phyloP scores from a whole-genome alignment of 1,140 invertebrate species.

The Bathynomus jamesi region DNA sequence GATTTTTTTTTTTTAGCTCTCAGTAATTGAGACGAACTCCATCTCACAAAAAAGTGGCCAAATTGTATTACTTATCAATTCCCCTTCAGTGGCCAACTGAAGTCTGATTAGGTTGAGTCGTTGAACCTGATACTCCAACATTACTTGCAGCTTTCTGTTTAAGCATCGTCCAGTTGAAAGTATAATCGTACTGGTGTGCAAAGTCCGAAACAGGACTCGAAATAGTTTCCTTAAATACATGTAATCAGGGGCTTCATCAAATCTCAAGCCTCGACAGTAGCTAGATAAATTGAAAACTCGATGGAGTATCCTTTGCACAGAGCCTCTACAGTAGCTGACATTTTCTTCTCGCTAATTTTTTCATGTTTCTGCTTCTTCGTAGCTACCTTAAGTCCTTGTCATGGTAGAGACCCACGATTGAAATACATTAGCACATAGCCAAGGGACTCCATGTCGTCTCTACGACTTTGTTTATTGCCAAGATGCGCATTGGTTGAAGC shows the following conservation, averaged over 20 bases:
- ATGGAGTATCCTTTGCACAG: slow-evolving; percentile 56
- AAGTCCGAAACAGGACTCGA: slow-evolving; percentile 56
- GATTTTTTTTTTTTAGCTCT: no score
- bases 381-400: slow-evolving; percentile 55
- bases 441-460: slow-evolving; percentile 58
- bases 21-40: no score
- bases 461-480: slow-evolving; percentile 49
- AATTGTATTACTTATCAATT: no score
- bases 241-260: slow-evolving; percentile 60
- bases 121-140: slow-evolving; percentile 23
- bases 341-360: slow-evolving; percentile 59
- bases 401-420: slow-evolving; percentile 54
- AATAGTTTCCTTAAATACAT: slow-evolving; percentile 60
- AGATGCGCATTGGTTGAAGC: slow-evolving; percentile 58
- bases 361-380: slow-evolving; percentile 60
- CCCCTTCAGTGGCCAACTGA: slow-evolving; percentile 22
- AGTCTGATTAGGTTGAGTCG: slow-evolving; percentile 24
- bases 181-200: slow-evolving; percentile 59
- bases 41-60: no score
- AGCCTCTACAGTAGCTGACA: slow-evolving; percentile 57
- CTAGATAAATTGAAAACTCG: slow-evolving; percentile 61
- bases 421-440: slow-evolving; percentile 62
- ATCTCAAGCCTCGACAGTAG: slow-evolving; percentile 55
- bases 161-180: slow-evolving; percentile 59
- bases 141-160: slow-evolving; percentile 49